Base-by-base conservation (phyloP, 1,140 invertebrate species). In the Drosophila santomea region DNA sequence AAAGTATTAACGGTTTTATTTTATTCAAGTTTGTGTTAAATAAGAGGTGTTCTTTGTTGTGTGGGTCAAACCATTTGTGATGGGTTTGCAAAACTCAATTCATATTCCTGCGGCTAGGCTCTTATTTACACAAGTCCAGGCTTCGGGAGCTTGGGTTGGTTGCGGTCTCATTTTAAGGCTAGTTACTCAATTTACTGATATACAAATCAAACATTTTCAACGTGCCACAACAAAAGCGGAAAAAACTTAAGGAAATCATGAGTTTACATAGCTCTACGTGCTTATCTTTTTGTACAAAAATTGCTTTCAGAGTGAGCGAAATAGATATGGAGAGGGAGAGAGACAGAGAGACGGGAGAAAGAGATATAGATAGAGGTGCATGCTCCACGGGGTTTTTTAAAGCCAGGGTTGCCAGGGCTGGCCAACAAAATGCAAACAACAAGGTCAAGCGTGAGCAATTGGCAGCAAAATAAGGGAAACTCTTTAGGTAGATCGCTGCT, bases 371-470 rank as follows among this genome's bases (percentile, higher is more conserved):
- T 38, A 32, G 17, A 45, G 12, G 20, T 57, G 67, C 67, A 71
- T 71, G 67, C 67, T n/a, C 58, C 50, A 28, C 38, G 23, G 62
- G 32, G 6, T 6, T 8, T 67, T 47, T 39, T 39, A 71, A 47
- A 57, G 68, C 68, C 68, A 69, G 68, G 68, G 52, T 71, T 71
- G 64, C 68, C 66, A 58, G 20, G 68, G 64, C 67, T 69, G 44
- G 56, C 36, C 41, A 71, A 71, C 51, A 71, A 71, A 71, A 71
- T 71, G 68, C 68, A 71, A 71, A 50, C 64, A 71, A 71, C 68
- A 71, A 71, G 52, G 35, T 57, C 69, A 71, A 71, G 68, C 68
- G 38, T 25, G 32, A 45, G 44, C 67, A 50, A 57, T 69, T 36
- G 43, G 39, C 60, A 45, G 60, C 59, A 62, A 54, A 44, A 28